Conservation (phyloP, 1,140 invertebrate species). For the Drosophila kohkoa region DNA sequence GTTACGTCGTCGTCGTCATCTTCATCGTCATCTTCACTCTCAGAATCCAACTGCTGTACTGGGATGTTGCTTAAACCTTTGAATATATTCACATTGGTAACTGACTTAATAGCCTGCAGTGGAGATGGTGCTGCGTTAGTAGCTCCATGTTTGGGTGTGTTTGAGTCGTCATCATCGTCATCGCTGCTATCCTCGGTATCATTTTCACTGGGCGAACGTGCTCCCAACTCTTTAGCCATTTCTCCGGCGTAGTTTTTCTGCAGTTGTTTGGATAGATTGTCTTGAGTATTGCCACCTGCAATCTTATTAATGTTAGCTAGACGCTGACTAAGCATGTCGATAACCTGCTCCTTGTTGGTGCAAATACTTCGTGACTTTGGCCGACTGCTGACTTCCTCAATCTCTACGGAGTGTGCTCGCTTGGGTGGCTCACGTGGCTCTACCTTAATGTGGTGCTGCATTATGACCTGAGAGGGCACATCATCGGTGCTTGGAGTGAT, state of each 20-base stretch:
- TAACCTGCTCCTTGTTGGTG: constrained; percentile 68
- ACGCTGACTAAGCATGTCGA: constrained; percentile 71
- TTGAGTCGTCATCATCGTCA: constrained; percentile 58
- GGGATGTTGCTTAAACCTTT: constrained; percentile 44
- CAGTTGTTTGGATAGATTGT: constrained; percentile 65
- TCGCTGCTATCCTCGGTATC: constrained; percentile 55
- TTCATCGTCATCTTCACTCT: constrained; percentile 59
- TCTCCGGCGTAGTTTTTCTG: constrained; percentile 79
- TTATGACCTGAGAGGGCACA: constrained; percentile 74
- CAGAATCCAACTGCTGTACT: constrained; percentile 45
- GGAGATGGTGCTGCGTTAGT: constrained; percentile 25
- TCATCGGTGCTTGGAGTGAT: constrained; percentile 81
- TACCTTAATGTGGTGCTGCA: constrained; percentile 76
- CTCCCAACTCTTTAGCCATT: constrained; percentile 76
- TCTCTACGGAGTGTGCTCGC: constrained; percentile 71
- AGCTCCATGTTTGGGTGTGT: constrained; percentile 63
- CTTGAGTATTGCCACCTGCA: constrained; percentile 64
- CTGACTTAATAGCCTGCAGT: constrained; percentile 85
- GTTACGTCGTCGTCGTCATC: constrained; percentile 68
- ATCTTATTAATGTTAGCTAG: constrained; percentile 71
- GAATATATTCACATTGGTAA: constrained; percentile 85
- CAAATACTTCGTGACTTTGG: constrained; percentile 62
- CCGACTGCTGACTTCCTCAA: constrained; percentile 63
- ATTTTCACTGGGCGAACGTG: constrained; percentile 74
- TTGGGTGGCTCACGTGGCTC: constrained; percentile 66